Conservation (phyloP, 2,113 vertebrate species). For the Myrmecophaga tridactyla region DNA sequence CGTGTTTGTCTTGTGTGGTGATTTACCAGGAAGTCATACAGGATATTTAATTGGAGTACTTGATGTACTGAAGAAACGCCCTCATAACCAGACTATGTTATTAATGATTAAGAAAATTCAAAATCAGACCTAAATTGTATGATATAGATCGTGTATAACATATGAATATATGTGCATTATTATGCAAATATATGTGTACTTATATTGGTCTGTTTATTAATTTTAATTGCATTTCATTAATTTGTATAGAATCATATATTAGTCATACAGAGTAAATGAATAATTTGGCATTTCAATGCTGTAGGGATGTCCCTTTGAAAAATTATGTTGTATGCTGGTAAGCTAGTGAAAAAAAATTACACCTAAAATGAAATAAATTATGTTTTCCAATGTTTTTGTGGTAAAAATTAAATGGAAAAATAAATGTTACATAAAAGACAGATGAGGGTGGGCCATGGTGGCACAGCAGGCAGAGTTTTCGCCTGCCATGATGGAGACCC, state of each 20-base stretch:
- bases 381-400: background rate
- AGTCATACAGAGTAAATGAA: background rate
- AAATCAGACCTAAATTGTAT: background rate
- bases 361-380: background rate
- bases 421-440: background rate
- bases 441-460: too few species aligned
- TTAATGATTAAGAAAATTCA: background rate
- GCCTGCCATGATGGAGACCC: too few species aligned
- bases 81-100: background rate
- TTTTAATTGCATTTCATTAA: background rate
- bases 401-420: background rate
- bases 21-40: background rate
- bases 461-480: too few species aligned
- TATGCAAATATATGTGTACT: background rate
- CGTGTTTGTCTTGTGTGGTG: background rate
- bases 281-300: background rate
- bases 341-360: background rate
- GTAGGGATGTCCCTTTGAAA: background rate
- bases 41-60: background rate
- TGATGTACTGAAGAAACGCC: background rate
- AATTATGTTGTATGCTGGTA: background rate
- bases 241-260: background rate
- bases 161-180: background rate
- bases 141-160: background rate
- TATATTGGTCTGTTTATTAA: background rate